Conservation (phyloP, 2,888 invertebrate genomes). For the Noctua janthe region DNA sequence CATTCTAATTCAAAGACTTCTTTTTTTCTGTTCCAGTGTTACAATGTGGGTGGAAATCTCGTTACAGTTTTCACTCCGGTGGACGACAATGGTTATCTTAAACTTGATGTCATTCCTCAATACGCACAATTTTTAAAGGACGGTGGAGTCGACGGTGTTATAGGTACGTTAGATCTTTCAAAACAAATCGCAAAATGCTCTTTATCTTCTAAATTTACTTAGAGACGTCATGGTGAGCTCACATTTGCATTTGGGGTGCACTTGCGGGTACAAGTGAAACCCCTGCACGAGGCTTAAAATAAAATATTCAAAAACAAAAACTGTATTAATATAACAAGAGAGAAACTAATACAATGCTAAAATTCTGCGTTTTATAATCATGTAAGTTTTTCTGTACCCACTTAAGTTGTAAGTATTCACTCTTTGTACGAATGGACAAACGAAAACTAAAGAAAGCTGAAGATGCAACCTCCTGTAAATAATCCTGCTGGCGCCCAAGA, state of each 20-base stretch:
- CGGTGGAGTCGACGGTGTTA: background rate
- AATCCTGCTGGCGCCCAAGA: background rate
- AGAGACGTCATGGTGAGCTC: background rate
- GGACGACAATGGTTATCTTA: background rate
- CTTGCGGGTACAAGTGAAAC: background rate
- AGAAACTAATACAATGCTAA: background rate
- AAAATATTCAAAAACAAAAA: background rate
- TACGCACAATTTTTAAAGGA: constrained; percentile 2
- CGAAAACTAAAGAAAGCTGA: background rate
- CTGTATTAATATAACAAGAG: background rate
- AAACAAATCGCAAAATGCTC: background rate
- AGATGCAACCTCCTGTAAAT: background rate
- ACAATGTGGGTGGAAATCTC: background rate
- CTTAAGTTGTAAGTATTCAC: too few species aligned
- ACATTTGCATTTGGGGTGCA: too few species aligned
- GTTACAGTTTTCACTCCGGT: background rate
- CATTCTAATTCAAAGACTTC: background rate
- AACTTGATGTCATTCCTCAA: background rate
- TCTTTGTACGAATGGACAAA: background rate
- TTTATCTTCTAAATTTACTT: background rate
- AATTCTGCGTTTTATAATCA: background rate
- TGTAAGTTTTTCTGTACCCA: background rate
- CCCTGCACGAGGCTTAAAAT: background rate
- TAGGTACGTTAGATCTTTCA: background rate
- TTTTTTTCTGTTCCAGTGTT: background rate